Base-by-base conservation (phyloP, 2,888 invertebrate genomes). In the Antheraea yamamai region DNA sequence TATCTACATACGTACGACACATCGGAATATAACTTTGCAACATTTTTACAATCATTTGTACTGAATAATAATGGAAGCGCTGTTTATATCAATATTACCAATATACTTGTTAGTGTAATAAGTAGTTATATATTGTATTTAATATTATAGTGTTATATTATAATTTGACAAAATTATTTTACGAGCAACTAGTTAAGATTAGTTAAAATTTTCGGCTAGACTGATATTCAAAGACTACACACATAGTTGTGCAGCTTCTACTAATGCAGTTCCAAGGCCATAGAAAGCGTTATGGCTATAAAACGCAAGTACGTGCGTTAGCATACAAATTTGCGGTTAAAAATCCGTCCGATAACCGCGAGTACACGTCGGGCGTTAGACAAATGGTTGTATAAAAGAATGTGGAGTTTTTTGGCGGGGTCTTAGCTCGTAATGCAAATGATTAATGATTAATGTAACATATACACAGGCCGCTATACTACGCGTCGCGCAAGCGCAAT, bases 21-120 rank as follows among this genome's bases (percentile, higher is more conserved):
- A 68, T 77, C 72, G 78, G 66, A 84, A 79, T 79, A 79, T 76
- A 61, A 23, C n/a, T 61, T 61, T 18, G 7, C 12, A 58, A 58
- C 20, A 61, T 2, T 61, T 30, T 71, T 71, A 55, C 47, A 51
- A 70, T 35, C 30, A 51, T 72, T 55, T 30, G 55, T 72, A 73
- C 47, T 77, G 30, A 71, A 52, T 75, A 73, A 26, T 52, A 73
- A 55, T 55, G 73, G 73, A 58, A 73, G 61, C 55, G 73, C 55
- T 47, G 51, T 52, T 58, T 58, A n/a, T 73, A 55, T n/a, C 12
- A 73, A 8, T 73, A n/a, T 70, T 39, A 70, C 10, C 2, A 70
- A 39, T 70, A 30, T 26, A 66, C 30, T 30, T 66, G n/a, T 61
- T 61, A 23, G 2, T 30, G 30, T 16, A 26, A 20, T 66, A 26